phyloP scores from a whole-genome alignment of 2,888 invertebrate genomes.

The Chorisops tibialis region DNA sequence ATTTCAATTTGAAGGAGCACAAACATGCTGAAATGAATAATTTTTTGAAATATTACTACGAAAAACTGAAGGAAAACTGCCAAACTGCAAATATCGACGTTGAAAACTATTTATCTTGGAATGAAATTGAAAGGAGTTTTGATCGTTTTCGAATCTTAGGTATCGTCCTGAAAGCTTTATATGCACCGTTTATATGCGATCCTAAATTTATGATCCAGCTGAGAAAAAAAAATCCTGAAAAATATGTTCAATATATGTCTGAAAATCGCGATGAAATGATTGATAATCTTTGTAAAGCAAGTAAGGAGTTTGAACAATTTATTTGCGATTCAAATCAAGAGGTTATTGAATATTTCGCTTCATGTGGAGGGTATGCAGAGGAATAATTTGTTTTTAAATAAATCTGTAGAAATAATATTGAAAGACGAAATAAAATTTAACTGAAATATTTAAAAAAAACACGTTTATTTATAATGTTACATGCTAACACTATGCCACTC shows the following conservation, averaged over 20 bases:
- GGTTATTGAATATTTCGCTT: conserved; percentile 1
- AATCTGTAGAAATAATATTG: no score
- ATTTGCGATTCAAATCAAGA: conserved; percentile 8
- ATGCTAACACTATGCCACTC: no score
- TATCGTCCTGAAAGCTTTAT: conserved; percentile 45
- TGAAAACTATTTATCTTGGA: conserved; percentile 46
- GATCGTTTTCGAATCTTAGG: conserved; percentile 43
- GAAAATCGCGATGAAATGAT: conserved; percentile 49
- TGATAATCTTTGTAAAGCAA: conserved; percentile 42
- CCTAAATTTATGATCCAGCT: conserved; percentile 43
- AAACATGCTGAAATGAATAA: conserved; percentile 30
- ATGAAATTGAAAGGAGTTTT: conserved; percentile 45
- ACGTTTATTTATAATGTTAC: no score
- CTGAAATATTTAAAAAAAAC: no score
- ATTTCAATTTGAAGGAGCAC: conserved; percentile 41
- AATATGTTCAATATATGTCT: conserved; percentile 49
- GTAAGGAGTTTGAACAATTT: conserved; percentile 35
- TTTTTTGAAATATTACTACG: conserved; percentile 56
- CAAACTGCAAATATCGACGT: conserved; percentile 45
- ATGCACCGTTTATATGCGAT: conserved; percentile 48
- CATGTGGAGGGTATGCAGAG: no score
- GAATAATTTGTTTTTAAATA: no score
- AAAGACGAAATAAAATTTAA: no score
- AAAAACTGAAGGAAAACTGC: conserved; percentile 46
- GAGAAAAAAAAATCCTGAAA: conserved; percentile 44